Conservation (phyloP, 2,797 vertebrate species). For the Gorsachius magnificus region DNA sequence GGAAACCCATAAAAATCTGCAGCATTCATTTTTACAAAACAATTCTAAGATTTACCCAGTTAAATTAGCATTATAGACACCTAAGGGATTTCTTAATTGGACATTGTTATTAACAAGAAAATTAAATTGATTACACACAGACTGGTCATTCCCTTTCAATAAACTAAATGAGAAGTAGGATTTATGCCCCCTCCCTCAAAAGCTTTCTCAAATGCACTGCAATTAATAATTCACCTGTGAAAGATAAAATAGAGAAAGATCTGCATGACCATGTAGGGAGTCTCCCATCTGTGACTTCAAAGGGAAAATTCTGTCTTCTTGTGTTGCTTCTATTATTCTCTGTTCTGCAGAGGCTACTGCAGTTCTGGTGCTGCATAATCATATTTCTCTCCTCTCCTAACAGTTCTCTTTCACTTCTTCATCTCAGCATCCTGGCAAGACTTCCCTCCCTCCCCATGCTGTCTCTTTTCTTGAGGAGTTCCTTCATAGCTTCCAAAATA, state of each 20-base stretch:
- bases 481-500: not conserved
- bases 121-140: slow-evolving; percentile 31
- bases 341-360: not conserved
- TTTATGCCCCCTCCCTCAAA: not conserved
- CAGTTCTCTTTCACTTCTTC: not conserved
- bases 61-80: slow-evolving; percentile 50
- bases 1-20: not conserved
- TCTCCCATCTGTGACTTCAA: not conserved
- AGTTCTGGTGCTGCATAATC: not conserved
- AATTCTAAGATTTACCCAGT: slow-evolving; percentile 4
- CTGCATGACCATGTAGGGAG: not conserved
- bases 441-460: not conserved
- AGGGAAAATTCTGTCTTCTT: not conserved
- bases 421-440: not conserved
- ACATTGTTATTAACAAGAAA: slow-evolving; percentile 56
- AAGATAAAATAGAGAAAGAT: not conserved
- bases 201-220: slow-evolving; percentile 19
- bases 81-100: slow-evolving; percentile 58
- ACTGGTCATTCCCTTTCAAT: not conserved
- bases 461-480: not conserved
- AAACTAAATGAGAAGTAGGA: slow-evolving; percentile 55
- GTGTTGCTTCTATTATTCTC: not conserved
- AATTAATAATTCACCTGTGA: slow-evolving; percentile 47
- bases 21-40: slow-evolving; percentile 27
- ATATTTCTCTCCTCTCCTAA: not conserved